Conservation (phyloP, 2,113 vertebrate species). For the Tragelaphus imberbis region DNA sequence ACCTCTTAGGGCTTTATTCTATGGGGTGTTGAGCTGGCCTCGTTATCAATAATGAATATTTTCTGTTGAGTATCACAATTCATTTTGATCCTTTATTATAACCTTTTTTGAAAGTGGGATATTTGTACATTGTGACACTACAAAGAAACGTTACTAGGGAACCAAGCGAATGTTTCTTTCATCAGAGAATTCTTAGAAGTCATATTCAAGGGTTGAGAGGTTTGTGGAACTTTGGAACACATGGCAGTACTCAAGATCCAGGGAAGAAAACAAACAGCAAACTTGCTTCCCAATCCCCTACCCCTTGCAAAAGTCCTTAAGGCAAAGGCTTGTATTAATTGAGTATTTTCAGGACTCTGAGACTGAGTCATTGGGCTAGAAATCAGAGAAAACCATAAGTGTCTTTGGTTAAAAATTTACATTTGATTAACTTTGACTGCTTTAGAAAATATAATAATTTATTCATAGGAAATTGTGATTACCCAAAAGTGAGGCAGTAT, state of each 20-base stretch:
- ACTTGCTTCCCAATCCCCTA: rapidly evolving
- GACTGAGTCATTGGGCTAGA: not conserved
- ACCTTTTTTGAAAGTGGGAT: not conserved
- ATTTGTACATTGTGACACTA: not conserved
- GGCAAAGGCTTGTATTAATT: not conserved
- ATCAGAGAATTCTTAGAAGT: not conserved
- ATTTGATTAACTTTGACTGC: constrained; percentile 4
- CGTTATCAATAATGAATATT: constrained; percentile 44
- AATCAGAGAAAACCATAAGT: not conserved
- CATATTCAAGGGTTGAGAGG: not conserved
- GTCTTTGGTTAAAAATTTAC: not conserved
- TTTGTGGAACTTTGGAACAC: not conserved
- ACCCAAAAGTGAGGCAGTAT: not conserved
- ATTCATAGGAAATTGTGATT: not conserved
- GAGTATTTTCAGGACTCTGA: not conserved
- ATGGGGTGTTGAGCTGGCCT: not conserved
- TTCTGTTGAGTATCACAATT: constrained; percentile 17
- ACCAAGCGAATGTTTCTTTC: constrained; percentile 1
- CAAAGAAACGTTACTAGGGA: not conserved
- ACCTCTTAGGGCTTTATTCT: not conserved
- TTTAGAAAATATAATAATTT: constrained; percentile 5
- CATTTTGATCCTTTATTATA: constrained; percentile 1
- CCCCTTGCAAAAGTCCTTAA: not conserved
- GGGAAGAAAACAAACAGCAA: not conserved
- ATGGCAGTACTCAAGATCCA: not conserved